phyloP scores from a whole-genome alignment of 2,113 vertebrate species.

The Cromileptes altivelis region DNA sequence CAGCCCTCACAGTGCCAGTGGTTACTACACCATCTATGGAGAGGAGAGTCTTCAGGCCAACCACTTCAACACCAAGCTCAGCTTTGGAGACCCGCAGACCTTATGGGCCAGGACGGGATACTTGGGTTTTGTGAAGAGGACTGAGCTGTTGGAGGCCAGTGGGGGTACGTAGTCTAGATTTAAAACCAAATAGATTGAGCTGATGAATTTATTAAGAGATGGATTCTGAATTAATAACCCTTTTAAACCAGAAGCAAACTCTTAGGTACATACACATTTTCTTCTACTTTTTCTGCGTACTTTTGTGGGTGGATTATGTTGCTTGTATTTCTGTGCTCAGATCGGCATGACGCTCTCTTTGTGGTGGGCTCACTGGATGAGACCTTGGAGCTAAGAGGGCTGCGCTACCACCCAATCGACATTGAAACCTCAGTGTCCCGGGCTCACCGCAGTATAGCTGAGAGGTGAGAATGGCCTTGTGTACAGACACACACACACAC shows the following conservation, averaged over 20 bases:
- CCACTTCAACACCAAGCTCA: slow-evolving; percentile 98
- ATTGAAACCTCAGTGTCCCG: slow-evolving; percentile 98
- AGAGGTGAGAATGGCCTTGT: slow-evolving; percentile 88
- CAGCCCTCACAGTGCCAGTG: slow-evolving; percentile 94
- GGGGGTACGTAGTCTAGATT: slow-evolving; percentile 84
- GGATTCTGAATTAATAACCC: not conserved
- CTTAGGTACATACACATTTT: not conserved
- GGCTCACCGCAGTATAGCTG: slow-evolving; percentile 96
- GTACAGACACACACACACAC: not conserved
- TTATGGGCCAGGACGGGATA: slow-evolving; percentile 96
- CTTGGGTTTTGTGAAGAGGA: slow-evolving; percentile 95
- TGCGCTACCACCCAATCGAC: slow-evolving; percentile 96
- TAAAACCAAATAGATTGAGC: not conserved
- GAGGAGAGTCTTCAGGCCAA: slow-evolving; percentile 96
- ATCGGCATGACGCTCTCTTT: slow-evolving; percentile 96
- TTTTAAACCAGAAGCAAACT: not conserved
- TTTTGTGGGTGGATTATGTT: slow-evolving; percentile 3
- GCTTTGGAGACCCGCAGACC: slow-evolving; percentile 95
- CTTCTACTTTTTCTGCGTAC: not conserved
- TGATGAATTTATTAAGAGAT: not conserved
- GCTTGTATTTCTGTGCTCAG: slow-evolving; percentile 74
- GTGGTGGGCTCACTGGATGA: slow-evolving; percentile 97
- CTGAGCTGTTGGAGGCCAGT: slow-evolving; percentile 93
- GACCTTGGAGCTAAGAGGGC: slow-evolving; percentile 93
- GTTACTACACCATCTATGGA: slow-evolving; percentile 97